These are phyloP conservation scores for Danio tinwini DNA, from an alignment of 2,797 vertebrate species.

Conservation along the genomic window DNA sequence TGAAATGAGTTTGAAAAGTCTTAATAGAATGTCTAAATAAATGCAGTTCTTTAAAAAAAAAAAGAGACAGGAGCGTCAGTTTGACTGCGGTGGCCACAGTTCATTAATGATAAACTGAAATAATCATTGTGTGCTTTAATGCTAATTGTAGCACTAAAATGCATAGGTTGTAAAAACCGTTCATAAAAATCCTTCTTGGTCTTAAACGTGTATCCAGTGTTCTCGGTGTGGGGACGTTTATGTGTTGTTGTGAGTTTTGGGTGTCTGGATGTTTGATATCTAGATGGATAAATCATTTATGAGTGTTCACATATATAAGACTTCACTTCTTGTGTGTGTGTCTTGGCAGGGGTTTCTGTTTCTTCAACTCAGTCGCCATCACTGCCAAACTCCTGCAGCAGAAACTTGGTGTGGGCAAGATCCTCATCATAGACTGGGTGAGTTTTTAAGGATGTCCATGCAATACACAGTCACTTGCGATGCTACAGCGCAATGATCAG, in stretches of 20 bases:
- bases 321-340: not conserved
- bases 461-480: not conserved
- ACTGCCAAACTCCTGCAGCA: constrained; percentile 93
- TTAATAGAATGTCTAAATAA: no score
- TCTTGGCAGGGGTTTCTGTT: constrained; percentile 84
- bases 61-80: no score
- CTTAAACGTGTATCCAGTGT: no score
- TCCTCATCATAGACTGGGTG: constrained; percentile 97
- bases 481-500: not conserved
- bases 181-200: no score
- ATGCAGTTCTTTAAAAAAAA: no score
- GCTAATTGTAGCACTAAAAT: no score
- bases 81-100: no score
- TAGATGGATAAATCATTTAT: constrained; percentile 8
- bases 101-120: no score
- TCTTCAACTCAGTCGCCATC: constrained; percentile 96
- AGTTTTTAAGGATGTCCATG: constrained; percentile 52
- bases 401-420: constrained; percentile 90
- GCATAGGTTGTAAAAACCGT: no score
- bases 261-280: not conserved
- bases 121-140: no score
- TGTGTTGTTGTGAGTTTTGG: not conserved
- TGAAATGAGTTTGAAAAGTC: no score
- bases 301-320: not conserved
- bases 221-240: not conserved